A percentile compares a stretch with the other conserved stretches of the same genome.
Evolutionary conservation across 2,113 vertebrate species (phyloP).

Genomic region (Sylvietta virens): DNA sequence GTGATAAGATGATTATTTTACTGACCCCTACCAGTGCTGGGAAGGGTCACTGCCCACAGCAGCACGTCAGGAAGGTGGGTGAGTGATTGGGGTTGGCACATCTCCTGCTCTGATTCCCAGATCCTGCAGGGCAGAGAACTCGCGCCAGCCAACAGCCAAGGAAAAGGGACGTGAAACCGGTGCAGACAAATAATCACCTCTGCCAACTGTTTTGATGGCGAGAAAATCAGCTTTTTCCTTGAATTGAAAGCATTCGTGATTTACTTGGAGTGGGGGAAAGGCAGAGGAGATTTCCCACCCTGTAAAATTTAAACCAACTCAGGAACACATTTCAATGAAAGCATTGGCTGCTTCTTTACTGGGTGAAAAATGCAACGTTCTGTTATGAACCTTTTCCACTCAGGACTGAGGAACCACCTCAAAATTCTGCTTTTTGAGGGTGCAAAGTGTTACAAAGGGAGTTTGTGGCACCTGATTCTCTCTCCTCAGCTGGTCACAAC

Average conservation of each 20-base stretch:
- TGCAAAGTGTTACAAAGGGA: neutral
- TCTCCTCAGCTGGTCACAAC: neutral
- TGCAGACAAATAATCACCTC: neutral
- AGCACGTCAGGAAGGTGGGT: neutral
- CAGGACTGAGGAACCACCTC: neutral
- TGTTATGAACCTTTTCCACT: accelerated
- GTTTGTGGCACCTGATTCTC: neutral
- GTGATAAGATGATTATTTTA: accelerated
- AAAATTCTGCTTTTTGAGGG: neutral
- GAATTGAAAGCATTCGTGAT: neutral
- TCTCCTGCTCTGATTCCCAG: neutral
- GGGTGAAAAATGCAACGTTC: neutral
- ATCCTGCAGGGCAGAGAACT: neutral
- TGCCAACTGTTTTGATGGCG: accelerated
- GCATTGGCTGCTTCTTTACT: accelerated
- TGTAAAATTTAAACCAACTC: neutral
- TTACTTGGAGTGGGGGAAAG: neutral
- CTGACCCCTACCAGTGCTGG: accelerated
- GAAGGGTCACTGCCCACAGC: neutral
- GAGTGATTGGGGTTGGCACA: neutral
- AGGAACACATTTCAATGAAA: neutral
- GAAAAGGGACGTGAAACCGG: accelerated
- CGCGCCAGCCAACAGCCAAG: accelerated
- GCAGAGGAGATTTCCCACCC: neutral
- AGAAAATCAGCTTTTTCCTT: neutral